A percentile compares a stretch with the other conserved stretches of the same genome.
These are phyloP conservation scores for Pitangus sulphuratus DNA, from an alignment of 2,797 vertebrate species.

Conservation along the genomic window DNA sequence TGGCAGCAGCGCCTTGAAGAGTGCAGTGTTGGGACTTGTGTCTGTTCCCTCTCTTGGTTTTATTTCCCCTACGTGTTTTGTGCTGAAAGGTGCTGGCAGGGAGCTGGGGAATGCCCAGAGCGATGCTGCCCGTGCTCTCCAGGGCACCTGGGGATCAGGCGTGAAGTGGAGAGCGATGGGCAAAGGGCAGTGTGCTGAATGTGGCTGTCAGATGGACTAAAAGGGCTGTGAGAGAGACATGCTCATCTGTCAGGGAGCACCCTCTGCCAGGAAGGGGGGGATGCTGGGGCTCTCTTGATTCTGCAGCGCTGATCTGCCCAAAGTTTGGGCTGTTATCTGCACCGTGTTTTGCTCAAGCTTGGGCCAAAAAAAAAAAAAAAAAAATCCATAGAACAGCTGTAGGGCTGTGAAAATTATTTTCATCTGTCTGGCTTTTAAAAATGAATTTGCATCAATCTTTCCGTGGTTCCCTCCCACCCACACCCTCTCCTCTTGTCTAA, in stretches of 20 bases:
- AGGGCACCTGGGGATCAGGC: not conserved
- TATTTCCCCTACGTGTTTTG: rapidly evolving
- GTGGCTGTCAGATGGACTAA: not conserved
- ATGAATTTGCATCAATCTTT: conserved; percentile 79
- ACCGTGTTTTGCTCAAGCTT: not conserved
- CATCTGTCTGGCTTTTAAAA: conserved; percentile 79
- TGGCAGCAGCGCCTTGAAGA: not conserved
- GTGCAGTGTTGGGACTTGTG: not conserved
- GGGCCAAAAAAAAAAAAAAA: conserved; percentile 61
- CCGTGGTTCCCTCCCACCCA: conserved; percentile 72
- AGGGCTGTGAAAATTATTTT: conserved; percentile 78
- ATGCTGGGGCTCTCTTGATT: not conserved
- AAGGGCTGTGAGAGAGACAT: not conserved
- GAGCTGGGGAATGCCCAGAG: not conserved
- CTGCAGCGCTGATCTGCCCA: not conserved
- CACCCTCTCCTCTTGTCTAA: conserved; percentile 55
- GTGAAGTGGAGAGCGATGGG: not conserved
- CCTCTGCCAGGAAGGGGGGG: not conserved
- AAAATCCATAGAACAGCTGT: conserved; percentile 74
- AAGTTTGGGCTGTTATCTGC: conserved; percentile 26
- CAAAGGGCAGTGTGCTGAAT: rapidly evolving
- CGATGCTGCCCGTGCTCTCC: rapidly evolving
- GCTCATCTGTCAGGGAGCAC: not conserved
- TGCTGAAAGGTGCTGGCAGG: not conserved
- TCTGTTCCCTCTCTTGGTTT: not conserved